Evolutionary conservation across 2,113 vertebrate genomes (phyloP), one percentile per base, ranked within the genome.

Genomic region (Mus spicilegus): DNA sequence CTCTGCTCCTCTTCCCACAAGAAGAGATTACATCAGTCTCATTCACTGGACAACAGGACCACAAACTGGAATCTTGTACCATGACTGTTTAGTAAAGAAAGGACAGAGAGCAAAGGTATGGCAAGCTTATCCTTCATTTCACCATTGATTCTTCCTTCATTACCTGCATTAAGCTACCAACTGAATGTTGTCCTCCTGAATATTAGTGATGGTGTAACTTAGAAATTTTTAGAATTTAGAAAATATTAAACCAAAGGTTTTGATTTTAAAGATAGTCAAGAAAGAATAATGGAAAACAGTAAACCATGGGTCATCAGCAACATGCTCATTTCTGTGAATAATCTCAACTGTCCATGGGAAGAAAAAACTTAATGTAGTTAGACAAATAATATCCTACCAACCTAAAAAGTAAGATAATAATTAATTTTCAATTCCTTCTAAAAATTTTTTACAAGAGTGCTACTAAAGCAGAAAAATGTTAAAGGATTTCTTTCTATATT

Each of bases 181-280:
- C 11, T 26, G 39, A 49, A 16, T 65, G 10, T n/a, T 9, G 39
- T 54, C 7, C 84, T 24, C 39, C 67, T 1, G 14, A 9, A 96
- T 91, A 77, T 78, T 78, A 89, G 51, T 73, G 54, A 88, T 36
- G 7, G 36, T n/a, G 65, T 33, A 90, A 81, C 94, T 97, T 95
- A 76, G 46, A 97, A 73, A 91, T 5, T 14, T 70, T 92, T 96
- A 58, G 65, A 91, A 86, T 95, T 97, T 94, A 72, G 39, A 97
- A 70, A 92, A 12, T 20, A 76, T 95, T 96, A 69, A 69, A 65
- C 30, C 7, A 70, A n/a, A 93, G 28, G 36, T 67, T 0, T 0
- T 72, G 39, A n/a, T 85, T 95, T 39, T 26, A 58, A 95, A 80
- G 90, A 12, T 54, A 36, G 9, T 3, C 46, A 87, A n/a, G 9